Base-by-base conservation (phyloP, 2,888 invertebrate species). In the Oxycera nigricornis region DNA sequence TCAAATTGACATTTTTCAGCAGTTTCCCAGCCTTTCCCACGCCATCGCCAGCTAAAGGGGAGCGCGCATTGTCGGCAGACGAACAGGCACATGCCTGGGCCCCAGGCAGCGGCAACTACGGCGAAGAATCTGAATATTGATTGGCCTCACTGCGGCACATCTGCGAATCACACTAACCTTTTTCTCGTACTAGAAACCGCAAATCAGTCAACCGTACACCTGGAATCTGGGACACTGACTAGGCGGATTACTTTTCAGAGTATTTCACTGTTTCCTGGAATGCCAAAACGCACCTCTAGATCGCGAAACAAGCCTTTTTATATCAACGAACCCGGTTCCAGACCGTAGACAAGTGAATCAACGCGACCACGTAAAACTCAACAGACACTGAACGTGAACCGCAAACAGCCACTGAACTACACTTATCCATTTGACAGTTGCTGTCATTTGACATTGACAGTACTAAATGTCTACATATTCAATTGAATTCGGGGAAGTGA, bases 1-100 rank as follows among this genome's bases (percentile, higher is more conserved):
- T 75, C 75, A 75, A 61, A 75, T 28, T 75, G 75, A 75, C 75
- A 75, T 73, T 75, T 73, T 41, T 14, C n/a, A 59, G 31, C 65
- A 24, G 14, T 39, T 65, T 39, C 22, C 41, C 7, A 11, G 31
- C 35, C 14, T 31, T 14, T 39, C 6, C 11, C 22, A 39, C 17
- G 61, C 35, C 61, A 14, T 17, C 4, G 35, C 46, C 14, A 22
- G 22, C 24, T 6, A 1, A 9, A 14, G 7, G 39, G 14, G 9
- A 14, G 14, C 14, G 24, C 55, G 55, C 4, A 20, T 55, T 4
- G 11, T 14, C n/a, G n/a, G n/a, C n/a, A n/a, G n/a, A n/a, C n/a
- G 14, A n/a, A 50, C 59, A 41, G 65, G 30, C 24, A 26, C 57
- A 11, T 20, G 62, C 35, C 14, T 26, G 14, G 20, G 20, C 3